A percentile compares a stretch with the other conserved stretches of the same genome.
These are phyloP conservation scores for Portevinia maculata DNA, from an alignment of 2,888 invertebrate species.

Conservation along the genomic window DNA sequence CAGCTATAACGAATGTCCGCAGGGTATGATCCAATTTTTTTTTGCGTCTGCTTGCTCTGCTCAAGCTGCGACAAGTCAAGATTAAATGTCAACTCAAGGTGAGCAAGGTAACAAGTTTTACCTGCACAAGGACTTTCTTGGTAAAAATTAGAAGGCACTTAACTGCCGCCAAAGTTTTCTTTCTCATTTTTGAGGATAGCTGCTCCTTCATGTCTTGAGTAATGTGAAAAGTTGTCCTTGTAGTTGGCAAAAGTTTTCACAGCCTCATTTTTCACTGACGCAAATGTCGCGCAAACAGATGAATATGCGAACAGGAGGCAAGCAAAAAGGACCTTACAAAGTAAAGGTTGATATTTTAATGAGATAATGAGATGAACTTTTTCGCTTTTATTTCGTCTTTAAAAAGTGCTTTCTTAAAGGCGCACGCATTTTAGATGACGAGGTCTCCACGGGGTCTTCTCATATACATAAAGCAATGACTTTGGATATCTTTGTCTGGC, in stretches of 20 bases:
- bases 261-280: constrained; percentile 63
- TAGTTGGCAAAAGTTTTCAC: constrained; percentile 61
- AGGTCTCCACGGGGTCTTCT: constrained; percentile 33
- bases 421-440: constrained; percentile 52
- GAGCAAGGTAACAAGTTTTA: constrained; percentile 71
- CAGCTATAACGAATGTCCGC: constrained; percentile 59
- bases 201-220: constrained; percentile 36
- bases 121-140: constrained; percentile 51
- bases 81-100: constrained; percentile 74
- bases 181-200: neutral
- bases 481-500: constrained; percentile 36
- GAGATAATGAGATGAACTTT: constrained; percentile 73
- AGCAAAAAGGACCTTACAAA: constrained; percentile 46
- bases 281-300: constrained; percentile 57
- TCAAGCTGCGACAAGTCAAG: constrained; percentile 72
- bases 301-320: constrained; percentile 10
- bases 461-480: constrained; percentile 8
- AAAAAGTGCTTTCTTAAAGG: constrained; percentile 42
- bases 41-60: constrained; percentile 31
- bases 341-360: constrained; percentile 71
- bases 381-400: constrained; percentile 10
- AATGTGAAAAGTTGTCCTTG: constrained; percentile 73
- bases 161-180: constrained; percentile 72
- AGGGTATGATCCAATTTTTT: constrained; percentile 70
- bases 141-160: constrained; percentile 73